Conservation (phyloP, 2,888 invertebrate genomes). For the Mythimna loreyi region DNA sequence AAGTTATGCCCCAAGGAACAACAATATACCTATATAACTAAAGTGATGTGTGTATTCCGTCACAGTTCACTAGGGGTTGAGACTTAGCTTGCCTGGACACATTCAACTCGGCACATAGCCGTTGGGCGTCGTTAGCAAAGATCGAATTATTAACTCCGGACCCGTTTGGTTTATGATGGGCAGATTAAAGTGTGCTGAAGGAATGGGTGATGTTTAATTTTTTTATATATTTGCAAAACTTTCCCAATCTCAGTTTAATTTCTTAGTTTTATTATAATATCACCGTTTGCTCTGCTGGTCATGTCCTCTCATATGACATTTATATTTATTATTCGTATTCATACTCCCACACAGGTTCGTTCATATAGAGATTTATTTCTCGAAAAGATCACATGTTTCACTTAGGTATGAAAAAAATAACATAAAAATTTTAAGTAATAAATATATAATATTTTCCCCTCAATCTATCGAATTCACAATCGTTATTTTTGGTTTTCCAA, state of each 20-base stretch:
- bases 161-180: background rate
- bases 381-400: too few relatives aligned
- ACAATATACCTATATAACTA: background rate
- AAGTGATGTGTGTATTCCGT: background rate
- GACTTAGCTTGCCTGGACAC: background rate
- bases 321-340: background rate
- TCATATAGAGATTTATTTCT: too few relatives aligned
- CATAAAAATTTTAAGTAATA: too few relatives aligned
- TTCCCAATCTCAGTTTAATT: background rate
- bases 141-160: slow-evolving; percentile 16
- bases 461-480: too few relatives aligned
- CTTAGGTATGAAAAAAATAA: background rate
- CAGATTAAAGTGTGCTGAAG: background rate
- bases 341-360: background rate
- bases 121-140: slow-evolving; percentile 25
- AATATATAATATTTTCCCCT: too few relatives aligned
- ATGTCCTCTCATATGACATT: background rate
- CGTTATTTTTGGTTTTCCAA: too few relatives aligned
- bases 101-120: slow-evolving; percentile 23
- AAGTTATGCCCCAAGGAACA: slow-evolving; percentile 4
- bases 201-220: background rate
- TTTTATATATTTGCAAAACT: background rate
- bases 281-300: background rate
- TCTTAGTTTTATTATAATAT: background rate
- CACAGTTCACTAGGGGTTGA: slow-evolving; percentile 1